Conservation (phyloP, 2,113 vertebrate species). For the Alligator mississippiensis region DNA sequence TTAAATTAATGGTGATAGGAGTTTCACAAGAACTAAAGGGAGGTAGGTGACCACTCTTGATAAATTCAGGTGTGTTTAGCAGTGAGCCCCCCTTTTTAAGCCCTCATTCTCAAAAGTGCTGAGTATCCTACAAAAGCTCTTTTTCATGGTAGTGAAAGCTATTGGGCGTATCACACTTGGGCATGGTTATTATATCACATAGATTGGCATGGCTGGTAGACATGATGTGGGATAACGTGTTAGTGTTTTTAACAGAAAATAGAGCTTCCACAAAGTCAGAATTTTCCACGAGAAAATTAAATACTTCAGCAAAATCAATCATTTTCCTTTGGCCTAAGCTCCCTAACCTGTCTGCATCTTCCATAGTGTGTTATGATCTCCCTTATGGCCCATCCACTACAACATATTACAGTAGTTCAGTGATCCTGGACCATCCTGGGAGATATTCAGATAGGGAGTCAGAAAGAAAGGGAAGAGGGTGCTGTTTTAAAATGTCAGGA, state of each 20-base stretch:
- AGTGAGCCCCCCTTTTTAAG: fast-evolving
- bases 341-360: background rate
- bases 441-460: background rate
- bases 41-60: background rate
- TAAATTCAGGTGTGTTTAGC: background rate
- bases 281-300: background rate
- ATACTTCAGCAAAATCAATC: background rate
- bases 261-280: fast-evolving
- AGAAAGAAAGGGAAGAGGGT: background rate
- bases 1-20: background rate
- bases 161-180: background rate
- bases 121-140: background rate
- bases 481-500: background rate
- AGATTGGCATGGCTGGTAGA: too few species aligned
- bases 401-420: background rate
- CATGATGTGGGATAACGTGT: background rate
- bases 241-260: background rate
- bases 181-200: too few species aligned
- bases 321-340: background rate
- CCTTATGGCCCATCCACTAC: background rate
- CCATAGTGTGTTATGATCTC: background rate
- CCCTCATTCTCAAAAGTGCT: background rate
- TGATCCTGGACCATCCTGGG: background rate
- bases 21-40: background rate
- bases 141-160: background rate